phyloP scores from a whole-genome alignment of 2,888 invertebrate species.

The Invenusta paracnida region DNA sequence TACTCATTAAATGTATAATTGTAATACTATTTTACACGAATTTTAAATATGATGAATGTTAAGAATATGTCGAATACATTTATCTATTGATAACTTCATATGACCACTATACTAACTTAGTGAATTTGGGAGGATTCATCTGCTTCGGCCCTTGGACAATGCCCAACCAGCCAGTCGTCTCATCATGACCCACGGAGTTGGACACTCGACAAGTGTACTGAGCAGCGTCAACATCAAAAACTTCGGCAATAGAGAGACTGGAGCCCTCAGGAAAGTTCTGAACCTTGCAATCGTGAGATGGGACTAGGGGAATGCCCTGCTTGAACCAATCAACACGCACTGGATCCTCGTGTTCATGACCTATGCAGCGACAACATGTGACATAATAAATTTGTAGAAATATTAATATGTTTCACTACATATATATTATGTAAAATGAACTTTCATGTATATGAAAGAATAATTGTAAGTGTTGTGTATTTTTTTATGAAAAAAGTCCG shows the following conservation, averaged over 20 bases:
- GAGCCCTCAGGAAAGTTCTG: background rate
- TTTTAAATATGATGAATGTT: too few relatives aligned
- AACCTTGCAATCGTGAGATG: background rate
- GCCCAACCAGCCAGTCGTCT: background rate
- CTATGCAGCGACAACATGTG: too few relatives aligned
- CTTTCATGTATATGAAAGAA: too few relatives aligned
- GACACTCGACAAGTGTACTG: background rate
- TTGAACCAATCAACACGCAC: background rate
- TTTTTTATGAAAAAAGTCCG: too few relatives aligned
- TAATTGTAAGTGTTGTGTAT: too few relatives aligned
- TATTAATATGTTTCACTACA: too few relatives aligned
- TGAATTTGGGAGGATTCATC: background rate
- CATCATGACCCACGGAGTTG: background rate
- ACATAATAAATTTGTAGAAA: too few relatives aligned
- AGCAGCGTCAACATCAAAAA: background rate
- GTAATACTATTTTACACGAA: too few relatives aligned
- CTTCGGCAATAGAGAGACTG: background rate
- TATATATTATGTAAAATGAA: too few relatives aligned
- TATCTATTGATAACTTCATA: background rate
- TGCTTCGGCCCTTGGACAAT: background rate
- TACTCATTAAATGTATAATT: too few relatives aligned
- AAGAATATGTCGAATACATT: too few relatives aligned
- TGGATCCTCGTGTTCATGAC: background rate
- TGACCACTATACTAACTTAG: background rate
- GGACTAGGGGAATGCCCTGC: background rate